Evolutionary conservation across 2,113 vertebrate species (phyloP).

Genomic region (Butastur rufipennis): DNA sequence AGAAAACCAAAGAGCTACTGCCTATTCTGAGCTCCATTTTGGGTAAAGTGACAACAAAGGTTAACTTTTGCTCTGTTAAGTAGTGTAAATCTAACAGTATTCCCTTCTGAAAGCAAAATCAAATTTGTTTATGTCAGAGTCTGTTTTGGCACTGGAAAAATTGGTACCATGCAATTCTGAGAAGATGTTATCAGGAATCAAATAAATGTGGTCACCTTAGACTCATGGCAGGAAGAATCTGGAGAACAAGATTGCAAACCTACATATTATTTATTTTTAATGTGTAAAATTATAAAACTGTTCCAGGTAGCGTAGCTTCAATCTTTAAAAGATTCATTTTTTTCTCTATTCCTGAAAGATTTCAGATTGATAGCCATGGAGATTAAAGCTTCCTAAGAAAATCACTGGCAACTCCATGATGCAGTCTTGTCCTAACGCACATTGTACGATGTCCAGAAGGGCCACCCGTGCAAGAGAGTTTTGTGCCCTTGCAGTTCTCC

Average conservation of each 20-base stretch:
- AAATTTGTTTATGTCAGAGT: not conserved
- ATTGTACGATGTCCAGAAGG: rapidly evolving
- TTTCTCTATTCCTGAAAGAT: not conserved
- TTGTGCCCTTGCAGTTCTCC: not conserved
- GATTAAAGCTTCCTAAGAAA: not conserved
- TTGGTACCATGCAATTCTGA: not conserved
- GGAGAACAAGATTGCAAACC: not conserved
- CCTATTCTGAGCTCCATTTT: not conserved
- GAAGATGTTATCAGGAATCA: not conserved
- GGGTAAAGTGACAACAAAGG: not conserved
- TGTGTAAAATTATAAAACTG: not conserved
- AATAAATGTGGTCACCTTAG: not conserved
- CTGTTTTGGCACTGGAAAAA: not conserved
- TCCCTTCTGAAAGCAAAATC: not conserved
- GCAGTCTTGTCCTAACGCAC: not conserved
- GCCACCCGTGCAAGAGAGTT: not conserved
- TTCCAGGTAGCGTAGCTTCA: not conserved
- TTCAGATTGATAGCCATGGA: not conserved
- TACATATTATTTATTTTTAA: not conserved
- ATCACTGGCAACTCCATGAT: not conserved
- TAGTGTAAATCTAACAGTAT: not conserved
- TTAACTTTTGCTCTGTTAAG: not conserved
- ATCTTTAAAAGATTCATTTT: not conserved
- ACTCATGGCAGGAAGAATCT: not conserved
- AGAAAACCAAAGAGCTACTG: not conserved